These are phyloP conservation scores for Asbolus verrucosus DNA, from an alignment of 1,140 invertebrate species.

Conservation along the genomic window DNA sequence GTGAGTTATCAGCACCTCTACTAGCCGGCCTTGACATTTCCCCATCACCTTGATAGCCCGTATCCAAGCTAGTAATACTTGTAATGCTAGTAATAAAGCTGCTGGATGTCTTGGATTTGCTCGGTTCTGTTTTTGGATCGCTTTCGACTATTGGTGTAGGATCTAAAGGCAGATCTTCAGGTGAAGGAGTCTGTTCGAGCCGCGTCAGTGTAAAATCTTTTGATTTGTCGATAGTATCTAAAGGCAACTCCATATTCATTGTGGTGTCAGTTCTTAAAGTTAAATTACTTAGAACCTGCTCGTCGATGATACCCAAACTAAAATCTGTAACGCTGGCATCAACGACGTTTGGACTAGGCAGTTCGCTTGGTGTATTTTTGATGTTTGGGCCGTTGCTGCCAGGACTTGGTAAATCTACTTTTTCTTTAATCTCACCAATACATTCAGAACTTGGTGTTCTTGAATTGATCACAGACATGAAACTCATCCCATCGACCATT, in stretches of 20 bases:
- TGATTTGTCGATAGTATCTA: constrained; percentile 61
- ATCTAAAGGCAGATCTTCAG: constrained; percentile 84
- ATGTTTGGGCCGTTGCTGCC: constrained; percentile 2
- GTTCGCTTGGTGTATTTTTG: constrained; percentile 34
- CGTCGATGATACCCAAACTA: constrained; percentile 61
- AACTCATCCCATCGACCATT: constrained; percentile 80
- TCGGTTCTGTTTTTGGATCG: constrained; percentile 68
- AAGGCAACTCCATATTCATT: constrained; percentile 71
- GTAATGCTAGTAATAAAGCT: constrained; percentile 87
- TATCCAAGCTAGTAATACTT: constrained; percentile 86
- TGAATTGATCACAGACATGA: constrained; percentile 67
- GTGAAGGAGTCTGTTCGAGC: constrained; percentile 82
- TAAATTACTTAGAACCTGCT: constrained; percentile 53
- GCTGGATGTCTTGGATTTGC: constrained; percentile 73
- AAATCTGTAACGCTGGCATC: constrained; percentile 56
- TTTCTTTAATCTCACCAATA: constrained; percentile 44
- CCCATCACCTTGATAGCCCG: constrained; percentile 87
- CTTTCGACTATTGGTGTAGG: constrained; percentile 68
- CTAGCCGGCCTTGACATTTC: constrained; percentile 85
- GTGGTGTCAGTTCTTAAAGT: constrained; percentile 66
- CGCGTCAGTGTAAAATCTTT: constrained; percentile 59
- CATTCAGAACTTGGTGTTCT: constrained; percentile 58
- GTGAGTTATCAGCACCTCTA: constrained; percentile 78
- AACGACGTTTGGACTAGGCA: constrained; percentile 56
- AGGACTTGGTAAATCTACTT: constrained; percentile 37